phyloP scores from a whole-genome alignment of 1,140 invertebrate species.

The Delia radicum region DNA sequence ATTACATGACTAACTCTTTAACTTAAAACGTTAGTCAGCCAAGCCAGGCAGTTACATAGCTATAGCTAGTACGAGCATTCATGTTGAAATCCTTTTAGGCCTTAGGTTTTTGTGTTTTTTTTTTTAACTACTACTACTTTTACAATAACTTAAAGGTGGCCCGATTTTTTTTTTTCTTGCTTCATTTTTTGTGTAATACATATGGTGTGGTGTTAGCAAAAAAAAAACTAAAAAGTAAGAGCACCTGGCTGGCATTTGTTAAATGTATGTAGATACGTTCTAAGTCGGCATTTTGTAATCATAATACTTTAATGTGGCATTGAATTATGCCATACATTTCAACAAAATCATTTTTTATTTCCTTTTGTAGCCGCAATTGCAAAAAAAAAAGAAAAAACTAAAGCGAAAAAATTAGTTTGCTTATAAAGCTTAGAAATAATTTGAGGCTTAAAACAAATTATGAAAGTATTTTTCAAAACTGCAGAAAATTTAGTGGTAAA shows the following conservation, averaged over 20 bases:
- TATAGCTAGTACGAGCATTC: not conserved
- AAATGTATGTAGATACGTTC: not conserved
- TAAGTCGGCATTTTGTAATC: conserved; percentile 4
- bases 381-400: not conserved
- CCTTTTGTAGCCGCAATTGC: not conserved
- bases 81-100: conserved; percentile 16
- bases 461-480: too few species aligned
- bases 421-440: too few species aligned
- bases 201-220: not conserved
- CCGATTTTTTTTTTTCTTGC: not conserved
- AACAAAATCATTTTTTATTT: not conserved
- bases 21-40: not conserved
- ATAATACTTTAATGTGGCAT: conserved; percentile 13
- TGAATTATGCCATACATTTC: conserved; percentile 12
- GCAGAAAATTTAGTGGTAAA: too few species aligned
- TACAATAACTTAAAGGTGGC: conserved; percentile 10
- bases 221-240: not conserved
- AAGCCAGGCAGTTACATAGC: not conserved
- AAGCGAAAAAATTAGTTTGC: not conserved
- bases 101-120: not conserved
- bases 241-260: conserved; percentile 16
- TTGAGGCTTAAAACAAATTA: too few species aligned
- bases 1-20: conserved; percentile 1
- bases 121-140: not conserved
- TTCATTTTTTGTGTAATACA: not conserved